Evolutionary conservation across 2,888 invertebrate genomes (phyloP).

Genomic region (Eilema sororculum): DNA sequence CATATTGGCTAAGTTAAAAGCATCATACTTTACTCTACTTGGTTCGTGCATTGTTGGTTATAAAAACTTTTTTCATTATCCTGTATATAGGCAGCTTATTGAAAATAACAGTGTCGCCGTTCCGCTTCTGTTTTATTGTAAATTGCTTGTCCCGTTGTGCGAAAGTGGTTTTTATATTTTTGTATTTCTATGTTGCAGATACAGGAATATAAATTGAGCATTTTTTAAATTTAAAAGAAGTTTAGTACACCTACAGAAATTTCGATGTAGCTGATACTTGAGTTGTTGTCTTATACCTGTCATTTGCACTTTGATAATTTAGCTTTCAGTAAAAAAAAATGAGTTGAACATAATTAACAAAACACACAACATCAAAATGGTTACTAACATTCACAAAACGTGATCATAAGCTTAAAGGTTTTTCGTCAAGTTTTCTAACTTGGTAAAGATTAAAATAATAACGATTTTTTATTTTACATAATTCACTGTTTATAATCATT

Average conservation of each 20-base stretch:
- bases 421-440: not conserved
- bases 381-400: no score
- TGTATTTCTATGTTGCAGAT: conserved; percentile 19
- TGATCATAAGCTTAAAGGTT: no score
- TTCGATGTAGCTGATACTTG: not conserved
- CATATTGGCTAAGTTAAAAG: conserved; percentile 53
- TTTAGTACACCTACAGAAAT: not conserved
- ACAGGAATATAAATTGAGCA: not conserved
- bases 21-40: conserved; percentile 48
- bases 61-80: conserved; percentile 85
- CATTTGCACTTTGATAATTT: no score
- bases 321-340: no score
- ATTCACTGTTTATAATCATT: not conserved
- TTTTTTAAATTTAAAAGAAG: not conserved
- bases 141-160: conserved; percentile 58
- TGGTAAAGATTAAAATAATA: not conserved
- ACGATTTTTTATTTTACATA: not conserved
- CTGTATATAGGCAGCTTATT: conserved; percentile 75
- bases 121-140: conserved; percentile 71
- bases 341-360: no score
- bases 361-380: no score
- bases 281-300: not conserved
- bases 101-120: conserved; percentile 78
- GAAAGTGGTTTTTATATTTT: conserved; percentile 31
- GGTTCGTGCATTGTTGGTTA: conserved; percentile 68